Evolutionary conservation across 2,113 vertebrate species (phyloP).

Genomic region (Cynoglossus semilaevis): DNA sequence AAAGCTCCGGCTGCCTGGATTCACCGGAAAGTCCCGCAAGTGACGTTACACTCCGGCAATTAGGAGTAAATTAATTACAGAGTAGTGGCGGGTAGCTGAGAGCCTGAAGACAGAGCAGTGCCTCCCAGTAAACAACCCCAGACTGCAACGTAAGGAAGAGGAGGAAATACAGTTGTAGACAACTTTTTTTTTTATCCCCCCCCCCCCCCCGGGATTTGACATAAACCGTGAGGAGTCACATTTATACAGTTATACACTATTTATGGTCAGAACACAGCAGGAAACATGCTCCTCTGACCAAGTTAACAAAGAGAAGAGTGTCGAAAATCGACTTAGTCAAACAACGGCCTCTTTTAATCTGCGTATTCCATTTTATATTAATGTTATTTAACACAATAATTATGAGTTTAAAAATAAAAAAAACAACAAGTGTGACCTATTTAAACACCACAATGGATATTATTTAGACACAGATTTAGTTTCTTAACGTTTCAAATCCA

Average conservation of each 20-base stretch:
- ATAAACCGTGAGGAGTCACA: neutral
- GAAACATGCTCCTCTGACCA: too few species aligned
- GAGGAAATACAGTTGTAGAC: neutral
- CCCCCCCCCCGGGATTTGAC: neutral
- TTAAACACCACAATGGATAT: too few species aligned
- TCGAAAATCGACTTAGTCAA: too few species aligned
- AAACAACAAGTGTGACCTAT: too few species aligned
- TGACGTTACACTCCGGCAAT: slow-evolving; percentile 71
- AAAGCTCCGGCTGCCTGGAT: slow-evolving; percentile 45
- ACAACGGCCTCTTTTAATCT: too few species aligned
- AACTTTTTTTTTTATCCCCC: too few species aligned
- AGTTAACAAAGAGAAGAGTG: too few species aligned
- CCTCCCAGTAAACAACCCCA: slow-evolving; percentile 61
- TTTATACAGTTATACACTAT: neutral
- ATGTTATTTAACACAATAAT: too few species aligned
- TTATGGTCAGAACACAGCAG: neutral
- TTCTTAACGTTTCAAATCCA: too few species aligned
- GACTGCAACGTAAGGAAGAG: slow-evolving; percentile 5
- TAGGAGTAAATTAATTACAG: slow-evolving; percentile 77
- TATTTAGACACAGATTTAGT: too few species aligned
- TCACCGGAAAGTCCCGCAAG: slow-evolving; percentile 74
- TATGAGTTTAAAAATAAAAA: too few species aligned
- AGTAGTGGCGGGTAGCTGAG: slow-evolving; percentile 58
- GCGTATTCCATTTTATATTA: too few species aligned
- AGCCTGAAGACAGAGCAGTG: slow-evolving; percentile 41